These are phyloP conservation scores for Microcebus lehilahytsara DNA, from an alignment of 2,113 vertebrate species.

Conservation along the genomic window DNA sequence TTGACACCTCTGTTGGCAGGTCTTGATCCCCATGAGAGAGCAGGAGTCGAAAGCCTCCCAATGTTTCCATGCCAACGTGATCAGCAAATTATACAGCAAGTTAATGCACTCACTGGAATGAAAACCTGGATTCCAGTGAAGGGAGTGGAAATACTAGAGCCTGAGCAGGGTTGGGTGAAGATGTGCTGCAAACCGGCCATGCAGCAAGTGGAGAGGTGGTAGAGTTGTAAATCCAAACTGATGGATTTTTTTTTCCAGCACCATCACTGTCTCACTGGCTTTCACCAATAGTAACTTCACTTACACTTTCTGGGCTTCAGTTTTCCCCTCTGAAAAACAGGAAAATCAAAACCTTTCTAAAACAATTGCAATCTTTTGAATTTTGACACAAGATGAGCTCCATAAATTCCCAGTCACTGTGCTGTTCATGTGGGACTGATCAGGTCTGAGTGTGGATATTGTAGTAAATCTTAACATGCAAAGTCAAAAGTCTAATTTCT, in stretches of 20 bases:
- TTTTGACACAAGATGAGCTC: neutral
- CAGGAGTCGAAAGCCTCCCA: neutral
- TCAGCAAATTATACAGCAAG: neutral
- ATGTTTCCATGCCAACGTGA: neutral
- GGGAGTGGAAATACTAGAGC: neutral
- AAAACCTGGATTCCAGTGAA: neutral
- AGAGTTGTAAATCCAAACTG: neutral
- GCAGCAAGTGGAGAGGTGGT: neutral
- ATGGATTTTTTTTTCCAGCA: neutral
- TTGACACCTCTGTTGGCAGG: neutral
- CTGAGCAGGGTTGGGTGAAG: neutral
- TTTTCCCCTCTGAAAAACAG: neutral
- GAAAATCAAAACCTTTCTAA: neutral
- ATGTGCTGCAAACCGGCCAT: too few species aligned
- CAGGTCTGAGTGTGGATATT: neutral
- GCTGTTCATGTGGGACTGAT: accelerated
- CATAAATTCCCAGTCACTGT: too few species aligned
- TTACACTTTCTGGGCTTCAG: neutral
- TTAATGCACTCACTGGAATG: neutral
- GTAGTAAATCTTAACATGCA: neutral
- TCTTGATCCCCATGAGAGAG: neutral
- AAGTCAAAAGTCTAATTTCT: neutral
- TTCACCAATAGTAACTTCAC: neutral
- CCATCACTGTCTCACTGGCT: neutral
- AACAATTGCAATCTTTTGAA: neutral